Base-by-base conservation (phyloP, 1,140 invertebrate genomes). In the Calycopis cecrops region DNA sequence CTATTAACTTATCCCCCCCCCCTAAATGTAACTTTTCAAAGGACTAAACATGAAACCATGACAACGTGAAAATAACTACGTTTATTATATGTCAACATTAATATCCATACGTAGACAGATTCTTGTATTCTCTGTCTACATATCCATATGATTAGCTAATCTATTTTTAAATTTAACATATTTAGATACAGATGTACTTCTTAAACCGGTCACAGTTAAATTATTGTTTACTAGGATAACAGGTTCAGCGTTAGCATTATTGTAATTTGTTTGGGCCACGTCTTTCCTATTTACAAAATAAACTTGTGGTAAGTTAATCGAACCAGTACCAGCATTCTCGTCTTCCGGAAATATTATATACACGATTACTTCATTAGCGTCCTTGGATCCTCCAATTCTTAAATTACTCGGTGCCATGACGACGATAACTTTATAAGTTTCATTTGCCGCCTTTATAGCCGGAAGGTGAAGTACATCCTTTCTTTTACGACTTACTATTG, bases 341-440 rank as follows among this genome's bases (percentile, higher is more conserved):
- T 80, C 71, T 6, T 73, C 68, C 8, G 73, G 61, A 48, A 82
- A 82, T 3, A 85, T 69, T 17, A 85, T 60, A 42, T 85, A 85
- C n/a, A 85, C 54, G 0, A 79, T 48, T 3, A 71, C 47, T 0
- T 67, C 64, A 12, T 69, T 69, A 3, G 56, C 48, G 10, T 76
- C 51, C 9, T 67, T 59, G 0, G 54, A 59, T 16, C 58, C 62
- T n/a, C 62, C 62, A 12, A 84, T 57, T 52, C 60, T 76, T 4
- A 82, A 56, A 14, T 73, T 60, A 3, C 70, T 67, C 6, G 81
- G 81, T 0, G 81, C 79, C 11, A 61, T 65, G 7, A 69, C 79
- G 0, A 85, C 69, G 16, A 85, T 53, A 14, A 85, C 67, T 44
- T 79, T 82, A 35, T 82, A 85, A 18, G 71, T 59, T 6, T 63